phyloP scores from a whole-genome alignment of 2,888 invertebrate species.

The Ochropleura leucogaster region DNA sequence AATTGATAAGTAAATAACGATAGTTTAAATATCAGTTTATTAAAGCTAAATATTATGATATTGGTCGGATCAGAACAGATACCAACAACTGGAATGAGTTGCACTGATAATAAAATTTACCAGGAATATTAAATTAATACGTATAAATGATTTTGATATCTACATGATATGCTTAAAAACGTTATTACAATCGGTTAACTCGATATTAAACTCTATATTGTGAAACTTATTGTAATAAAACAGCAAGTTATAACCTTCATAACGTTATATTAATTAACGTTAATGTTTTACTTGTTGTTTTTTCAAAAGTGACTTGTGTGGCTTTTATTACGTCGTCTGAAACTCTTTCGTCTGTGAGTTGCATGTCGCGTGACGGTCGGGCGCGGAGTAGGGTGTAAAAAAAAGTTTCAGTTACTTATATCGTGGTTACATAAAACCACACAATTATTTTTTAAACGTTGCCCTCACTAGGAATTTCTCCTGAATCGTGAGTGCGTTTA shows the following conservation, averaged over 20 bases:
- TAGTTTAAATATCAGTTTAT: conserved; percentile 19
- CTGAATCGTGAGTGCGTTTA: no score
- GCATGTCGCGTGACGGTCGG: no score
- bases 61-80: conserved; percentile 19
- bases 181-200: not conserved
- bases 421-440: no score
- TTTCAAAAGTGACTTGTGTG: no score
- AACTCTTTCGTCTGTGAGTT: no score
- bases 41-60: conserved; percentile 12
- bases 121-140: conserved; percentile 24
- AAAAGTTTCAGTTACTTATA: no score
- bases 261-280: not conserved
- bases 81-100: conserved; percentile 16
- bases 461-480: no score
- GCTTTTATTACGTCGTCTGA: no score
- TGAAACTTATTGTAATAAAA: not conserved
- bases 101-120: conserved; percentile 35
- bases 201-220: not conserved
- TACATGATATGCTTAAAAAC: not conserved
- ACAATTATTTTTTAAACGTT: no score
- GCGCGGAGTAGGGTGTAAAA: no score
- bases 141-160: conserved; percentile 9
- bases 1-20: conserved; percentile 9
- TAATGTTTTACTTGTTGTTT: not conserved
- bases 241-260: not conserved